Conservation (phyloP, 2,888 invertebrate species). For the Oxytorus armatus region DNA sequence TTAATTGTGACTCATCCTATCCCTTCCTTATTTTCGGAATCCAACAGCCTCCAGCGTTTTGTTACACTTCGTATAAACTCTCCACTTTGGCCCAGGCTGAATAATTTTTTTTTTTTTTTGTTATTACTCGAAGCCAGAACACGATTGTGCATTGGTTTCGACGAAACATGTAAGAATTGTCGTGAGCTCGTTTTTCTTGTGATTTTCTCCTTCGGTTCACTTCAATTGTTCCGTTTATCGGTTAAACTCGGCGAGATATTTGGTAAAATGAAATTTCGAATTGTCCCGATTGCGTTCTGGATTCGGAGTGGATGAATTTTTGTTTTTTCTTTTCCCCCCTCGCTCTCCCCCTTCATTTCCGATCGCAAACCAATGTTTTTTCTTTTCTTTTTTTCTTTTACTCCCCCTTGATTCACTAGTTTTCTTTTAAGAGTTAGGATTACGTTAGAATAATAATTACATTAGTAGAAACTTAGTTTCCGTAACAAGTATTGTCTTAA, state of each 20-base stretch:
- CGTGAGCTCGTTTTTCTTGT: constrained; percentile 2
- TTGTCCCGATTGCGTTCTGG: constrained; percentile 43
- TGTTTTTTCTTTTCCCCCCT: not conserved
- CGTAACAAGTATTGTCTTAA: constrained; percentile 84
- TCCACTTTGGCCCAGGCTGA: not conserved
- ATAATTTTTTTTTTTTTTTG: constrained; percentile 8
- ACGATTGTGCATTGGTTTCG: not conserved
- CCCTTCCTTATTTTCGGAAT: constrained; percentile 69
- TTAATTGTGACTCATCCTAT: constrained; percentile 75
- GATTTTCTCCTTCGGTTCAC: not conserved
- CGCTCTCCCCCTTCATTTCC: not conserved
- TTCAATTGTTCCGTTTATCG: constrained; percentile 6
- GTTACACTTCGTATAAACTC: not conserved
- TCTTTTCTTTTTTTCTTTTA: constrained; percentile 57
- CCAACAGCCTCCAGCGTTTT: constrained; percentile 80
- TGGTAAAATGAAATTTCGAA: not conserved
- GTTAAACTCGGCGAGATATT: not conserved
- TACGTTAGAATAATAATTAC: constrained; percentile 79
- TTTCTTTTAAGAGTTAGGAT: constrained; percentile 74
- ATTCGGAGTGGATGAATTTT: constrained; percentile 40
- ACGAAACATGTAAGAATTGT: not conserved
- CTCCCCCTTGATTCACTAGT: constrained; percentile 72
- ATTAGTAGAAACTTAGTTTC: constrained; percentile 84
- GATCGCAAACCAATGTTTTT: constrained; percentile 42
- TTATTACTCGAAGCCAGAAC: constrained; percentile 55